Evolutionary conservation across 2,888 invertebrate genomes (phyloP), one percentile per base, ranked within the genome.

Genomic region (Noctua fimbriata): DNA sequence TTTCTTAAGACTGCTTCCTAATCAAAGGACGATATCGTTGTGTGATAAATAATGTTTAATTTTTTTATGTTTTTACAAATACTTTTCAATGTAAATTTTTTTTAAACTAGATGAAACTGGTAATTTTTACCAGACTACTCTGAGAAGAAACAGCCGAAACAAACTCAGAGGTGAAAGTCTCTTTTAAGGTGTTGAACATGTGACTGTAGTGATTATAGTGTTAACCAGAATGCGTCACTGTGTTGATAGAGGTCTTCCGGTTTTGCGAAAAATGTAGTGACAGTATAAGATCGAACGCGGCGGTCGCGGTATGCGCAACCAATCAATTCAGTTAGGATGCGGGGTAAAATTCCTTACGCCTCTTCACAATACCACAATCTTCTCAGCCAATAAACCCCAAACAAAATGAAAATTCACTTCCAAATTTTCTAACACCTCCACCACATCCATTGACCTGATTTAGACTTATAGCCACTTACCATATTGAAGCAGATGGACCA

Each of bases 401-500:
- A 58, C 24, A 36, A 65, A 82, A 66, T 52, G 1, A 7, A 75
- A 24, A 55, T 41, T 63, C 2, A 24, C 49, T 63, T 24, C 24
- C 6, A 47, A 66, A 52, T 66, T 32, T 73, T 73, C 10, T n/a
- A 36, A 79, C 47, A 77, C 58, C 70, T 44, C 63, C 44, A 55
- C 66, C 44, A 55, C 69, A 67, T 66, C 75, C 78, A 71, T 55
- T 81, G 81, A 81, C 81, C 81, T 82, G 82, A 88, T 85, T 88
- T 74, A 87, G 77, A 89, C 24, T 66, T 74, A 89, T 84, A 81
- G 76, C 83, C 83, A 86, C 88, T 87, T 85, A 89, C 84, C 86
- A 84, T 88, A 88, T 86, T 86, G 75, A 81, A 87, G 87, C 76
- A 86, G 86, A 88, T 87, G 80, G 87, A 85, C 87, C 74, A 75